Evolutionary conservation across 2,888 invertebrate genomes (phyloP), one percentile per base, ranked within the genome.

Genomic region (Rhagonycha lutea): DNA sequence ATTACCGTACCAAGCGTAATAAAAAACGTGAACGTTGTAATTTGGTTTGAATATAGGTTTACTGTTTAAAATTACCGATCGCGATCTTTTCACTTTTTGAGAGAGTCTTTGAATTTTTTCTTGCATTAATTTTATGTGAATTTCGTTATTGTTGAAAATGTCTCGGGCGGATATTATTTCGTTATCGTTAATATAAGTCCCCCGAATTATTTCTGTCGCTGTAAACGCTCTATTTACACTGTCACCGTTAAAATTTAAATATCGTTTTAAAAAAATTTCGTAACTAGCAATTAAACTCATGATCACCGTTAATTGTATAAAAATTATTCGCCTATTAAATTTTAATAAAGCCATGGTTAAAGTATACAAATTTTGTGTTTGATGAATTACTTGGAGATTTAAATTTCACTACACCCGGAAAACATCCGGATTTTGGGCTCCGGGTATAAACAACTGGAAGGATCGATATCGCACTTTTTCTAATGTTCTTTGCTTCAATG

Each of bases 1-100:
- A 79, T 85, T 86, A 28, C 82, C 85, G 78, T 86, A 87, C 87
- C 86, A 87, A 9, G 85, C 82, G 78, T 86, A 86, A 77, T 87
- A 87, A 80, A 87, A 87, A 11, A 84, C 82, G 75, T 86, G 86
- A 24, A 86, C 83, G 72, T 85, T 84, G 74, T 84, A 82, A 79
- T 85, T 84, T 1, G 83, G 80, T 61, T 63, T 68, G 29, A 75
- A 68, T 62, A 79, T 79, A 84, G 87, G 75, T 84, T 88, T 80
- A 61, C 79, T 82, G 47, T 79, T 81, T 29, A 80, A 72, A 61
- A 79, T 68, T 70, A 82, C 77, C 4, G 79, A 78, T 61, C 80
- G 78, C 7, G 83, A 79, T 75, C 81, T 84, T 69, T 82, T 82
- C 68, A 84, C 78, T 78, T 82, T 83, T 71, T 79, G 77, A n/a